Evolutionary conservation across 2,113 vertebrate species (phyloP).

Genomic region (Lycaon pictus): DNA sequence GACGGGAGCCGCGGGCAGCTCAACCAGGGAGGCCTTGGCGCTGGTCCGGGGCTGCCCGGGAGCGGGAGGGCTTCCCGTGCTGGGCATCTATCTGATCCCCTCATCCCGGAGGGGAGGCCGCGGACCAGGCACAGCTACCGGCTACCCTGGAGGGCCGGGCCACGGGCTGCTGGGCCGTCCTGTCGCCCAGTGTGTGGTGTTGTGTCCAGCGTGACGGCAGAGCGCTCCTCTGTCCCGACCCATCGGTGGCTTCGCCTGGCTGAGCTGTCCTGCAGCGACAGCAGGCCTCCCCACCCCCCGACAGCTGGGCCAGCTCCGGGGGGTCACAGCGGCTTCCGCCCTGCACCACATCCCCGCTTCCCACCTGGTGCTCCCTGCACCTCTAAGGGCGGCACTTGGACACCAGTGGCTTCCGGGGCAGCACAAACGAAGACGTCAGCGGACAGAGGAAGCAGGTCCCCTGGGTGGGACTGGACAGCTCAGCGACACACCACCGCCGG

Average conservation of each 20-base stretch:
- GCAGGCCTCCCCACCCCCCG: background rate
- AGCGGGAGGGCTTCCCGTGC: background rate
- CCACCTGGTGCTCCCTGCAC: no score
- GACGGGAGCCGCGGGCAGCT: background rate
- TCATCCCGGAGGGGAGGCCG: background rate
- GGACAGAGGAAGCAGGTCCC: background rate
- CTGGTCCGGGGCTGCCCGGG: background rate
- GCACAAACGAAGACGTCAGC: background rate
- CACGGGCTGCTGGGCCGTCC: background rate
- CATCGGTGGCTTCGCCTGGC: background rate
- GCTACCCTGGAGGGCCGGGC: no score
- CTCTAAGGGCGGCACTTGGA: background rate
- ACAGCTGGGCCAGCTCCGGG: no score
- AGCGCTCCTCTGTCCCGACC: no score
- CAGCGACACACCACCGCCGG: no score
- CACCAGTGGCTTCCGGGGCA: background rate
- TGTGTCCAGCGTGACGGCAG: no score
- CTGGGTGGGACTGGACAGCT: background rate
- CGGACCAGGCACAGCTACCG: background rate
- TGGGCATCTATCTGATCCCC: background rate
- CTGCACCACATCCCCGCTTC: no score
- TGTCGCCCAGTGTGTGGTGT: background rate
- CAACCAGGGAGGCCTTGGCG: background rate
- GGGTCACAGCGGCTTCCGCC: background rate
- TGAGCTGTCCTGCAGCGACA: rapidly evolving